Evolutionary conservation across 2,113 vertebrate species (phyloP).

Genomic region (Amazona vittata): DNA sequence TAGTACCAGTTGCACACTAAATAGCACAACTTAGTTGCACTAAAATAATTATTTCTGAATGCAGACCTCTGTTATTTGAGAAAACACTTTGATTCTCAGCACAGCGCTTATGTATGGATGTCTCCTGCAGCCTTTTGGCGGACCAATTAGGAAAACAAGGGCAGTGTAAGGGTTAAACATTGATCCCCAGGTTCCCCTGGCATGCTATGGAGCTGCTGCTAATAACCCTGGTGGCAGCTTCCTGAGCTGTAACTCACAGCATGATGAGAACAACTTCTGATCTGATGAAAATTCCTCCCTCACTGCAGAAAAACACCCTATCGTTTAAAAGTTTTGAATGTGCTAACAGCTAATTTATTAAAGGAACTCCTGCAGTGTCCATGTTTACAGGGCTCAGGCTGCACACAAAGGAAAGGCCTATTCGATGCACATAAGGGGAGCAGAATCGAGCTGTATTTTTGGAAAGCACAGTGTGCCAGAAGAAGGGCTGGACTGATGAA

Average conservation of each 20-base stretch:
- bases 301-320: slow-evolving; percentile 8
- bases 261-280: neutral
- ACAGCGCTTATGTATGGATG: neutral
- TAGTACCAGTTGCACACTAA: neutral
- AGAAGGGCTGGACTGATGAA: slow-evolving; percentile 27
- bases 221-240: neutral
- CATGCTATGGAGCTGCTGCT: neutral
- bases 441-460: neutral
- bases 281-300: slow-evolving; percentile 34
- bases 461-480: slow-evolving; percentile 3
- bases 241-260: slow-evolving; percentile 24
- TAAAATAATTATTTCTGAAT: neutral
- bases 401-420: neutral
- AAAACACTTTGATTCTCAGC: neutral
- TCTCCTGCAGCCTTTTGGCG: neutral
- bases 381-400: slow-evolving; percentile 28
- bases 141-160: neutral
- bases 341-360: slow-evolving; percentile 61
- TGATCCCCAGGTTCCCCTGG: neutral
- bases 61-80: neutral
- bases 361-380: slow-evolving; percentile 2
- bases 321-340: slow-evolving; percentile 5
- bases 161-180: slow-evolving; percentile 18
- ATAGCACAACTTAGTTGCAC: neutral
- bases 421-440: neutral